A percentile compares a stretch with the other conserved stretches of the same genome.
These are phyloP conservation scores for Nesometra sesokonis DNA, from an alignment of 35 echinoderm and acorn worm genomes.

Conservation along the genomic window DNA sequence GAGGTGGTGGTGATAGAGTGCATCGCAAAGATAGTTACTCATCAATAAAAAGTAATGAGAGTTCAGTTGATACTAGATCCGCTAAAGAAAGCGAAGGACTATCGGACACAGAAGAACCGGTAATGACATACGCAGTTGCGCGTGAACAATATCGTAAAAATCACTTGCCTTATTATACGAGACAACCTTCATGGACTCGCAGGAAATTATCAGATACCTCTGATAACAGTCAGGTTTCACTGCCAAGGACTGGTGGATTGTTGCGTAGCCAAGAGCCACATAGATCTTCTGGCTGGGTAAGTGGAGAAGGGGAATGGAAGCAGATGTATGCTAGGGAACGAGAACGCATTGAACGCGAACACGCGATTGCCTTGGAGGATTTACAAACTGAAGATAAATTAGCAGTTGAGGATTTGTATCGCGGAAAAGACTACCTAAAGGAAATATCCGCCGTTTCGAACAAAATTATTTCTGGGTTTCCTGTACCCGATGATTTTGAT, in stretches of 20 bases:
- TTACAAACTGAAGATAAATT: constrained; percentile 76
- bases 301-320: constrained; percentile 28
- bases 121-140: neutral
- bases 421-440: constrained; percentile 45
- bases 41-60: constrained; percentile 11
- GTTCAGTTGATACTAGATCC: neutral
- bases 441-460: constrained; percentile 57
- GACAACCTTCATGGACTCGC: neutral
- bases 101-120: neutral
- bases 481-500: neutral
- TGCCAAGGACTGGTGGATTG: constrained; percentile 2
- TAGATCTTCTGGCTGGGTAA: neutral
- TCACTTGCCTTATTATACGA: constrained; percentile 8
- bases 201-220: constrained; percentile 5
- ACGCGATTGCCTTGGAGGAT: constrained; percentile 62
- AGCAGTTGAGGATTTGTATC: constrained; percentile 77
- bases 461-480: constrained; percentile 24
- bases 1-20: neutral
- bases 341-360: constrained; percentile 57
- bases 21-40: constrained; percentile 16
- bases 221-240: neutral
- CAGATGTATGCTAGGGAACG: constrained; percentile 62
- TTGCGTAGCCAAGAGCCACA: neutral
- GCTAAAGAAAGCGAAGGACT: constrained; percentile 13
- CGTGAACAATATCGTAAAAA: neutral